phyloP scores from a whole-genome alignment of 2,797 vertebrate species.

The Cryptoprocta ferox region DNA sequence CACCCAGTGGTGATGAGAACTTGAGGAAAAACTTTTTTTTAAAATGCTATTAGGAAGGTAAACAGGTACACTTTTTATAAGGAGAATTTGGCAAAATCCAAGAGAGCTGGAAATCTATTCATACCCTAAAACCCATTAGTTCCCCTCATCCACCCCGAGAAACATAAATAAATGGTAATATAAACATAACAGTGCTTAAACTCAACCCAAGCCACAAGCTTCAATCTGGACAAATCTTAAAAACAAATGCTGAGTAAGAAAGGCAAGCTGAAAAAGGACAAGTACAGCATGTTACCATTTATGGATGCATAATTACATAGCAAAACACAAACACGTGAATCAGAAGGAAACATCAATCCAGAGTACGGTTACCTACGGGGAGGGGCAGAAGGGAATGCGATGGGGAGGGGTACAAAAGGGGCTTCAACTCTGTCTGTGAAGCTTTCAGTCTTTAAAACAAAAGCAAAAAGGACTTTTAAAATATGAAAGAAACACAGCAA shows the following conservation, averaged over 20 bases:
- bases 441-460: neutral
- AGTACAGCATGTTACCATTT: neutral
- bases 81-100: neutral
- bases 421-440: neutral
- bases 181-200: neutral
- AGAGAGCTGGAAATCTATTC: neutral
- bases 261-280: neutral
- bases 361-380: neutral
- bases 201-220: neutral
- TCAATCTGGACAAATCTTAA: neutral
- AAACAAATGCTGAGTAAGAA: neutral
- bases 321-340: neutral
- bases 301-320: neutral
- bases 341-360: constrained; percentile 9
- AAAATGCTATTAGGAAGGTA: neutral
- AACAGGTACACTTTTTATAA: neutral
- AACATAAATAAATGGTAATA: neutral
- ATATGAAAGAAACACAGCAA: neutral
- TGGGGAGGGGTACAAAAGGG: neutral
- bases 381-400: neutral
- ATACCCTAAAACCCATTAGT: neutral
- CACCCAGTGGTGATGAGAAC: neutral
- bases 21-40: neutral
- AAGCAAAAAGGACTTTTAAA: neutral
- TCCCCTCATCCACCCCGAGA: neutral